Conservation (phyloP, 2,888 invertebrate species). For the Euclidia mi region DNA sequence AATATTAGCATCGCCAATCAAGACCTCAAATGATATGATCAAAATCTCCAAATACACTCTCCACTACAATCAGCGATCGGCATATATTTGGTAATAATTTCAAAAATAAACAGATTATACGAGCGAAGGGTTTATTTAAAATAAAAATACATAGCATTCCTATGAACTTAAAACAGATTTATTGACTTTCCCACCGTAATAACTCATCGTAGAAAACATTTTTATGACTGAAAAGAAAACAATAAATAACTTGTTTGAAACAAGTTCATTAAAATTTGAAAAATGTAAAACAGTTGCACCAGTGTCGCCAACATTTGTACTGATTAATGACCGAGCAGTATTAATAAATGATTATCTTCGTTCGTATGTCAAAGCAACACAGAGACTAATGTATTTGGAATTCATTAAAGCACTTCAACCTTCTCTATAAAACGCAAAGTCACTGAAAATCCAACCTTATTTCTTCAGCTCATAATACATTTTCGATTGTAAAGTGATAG, state of each 20-base stretch:
- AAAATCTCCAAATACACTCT: no score
- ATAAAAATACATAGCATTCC: no score
- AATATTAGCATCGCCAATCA: no score
- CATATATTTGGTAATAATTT: no score
- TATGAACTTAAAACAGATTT: no score
- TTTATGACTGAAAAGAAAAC: not conserved
- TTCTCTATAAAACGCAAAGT: conserved; percentile 22
- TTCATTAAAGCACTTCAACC: conserved; percentile 61
- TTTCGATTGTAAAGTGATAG: conserved; percentile 24
- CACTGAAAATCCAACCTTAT: conserved; percentile 35
- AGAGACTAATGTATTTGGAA: conserved; percentile 67
- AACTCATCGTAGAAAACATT: no score
- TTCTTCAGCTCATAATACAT: conserved; percentile 18
- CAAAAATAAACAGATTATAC: no score
- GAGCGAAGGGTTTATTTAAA: no score
- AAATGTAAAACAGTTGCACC: conserved; percentile 41
- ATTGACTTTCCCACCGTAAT: no score
- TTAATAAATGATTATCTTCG: conserved; percentile 59
- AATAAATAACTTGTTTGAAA: conserved; percentile 9
- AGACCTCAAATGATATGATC: no score
- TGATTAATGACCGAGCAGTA: conserved; percentile 54
- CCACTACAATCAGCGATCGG: no score
- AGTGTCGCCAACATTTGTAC: conserved; percentile 38
- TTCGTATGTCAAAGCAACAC: conserved; percentile 51
- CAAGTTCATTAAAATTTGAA: conserved; percentile 31